phyloP scores from a whole-genome alignment of 2,113 vertebrate genomes.

The Psittacula cyanocephala region DNA sequence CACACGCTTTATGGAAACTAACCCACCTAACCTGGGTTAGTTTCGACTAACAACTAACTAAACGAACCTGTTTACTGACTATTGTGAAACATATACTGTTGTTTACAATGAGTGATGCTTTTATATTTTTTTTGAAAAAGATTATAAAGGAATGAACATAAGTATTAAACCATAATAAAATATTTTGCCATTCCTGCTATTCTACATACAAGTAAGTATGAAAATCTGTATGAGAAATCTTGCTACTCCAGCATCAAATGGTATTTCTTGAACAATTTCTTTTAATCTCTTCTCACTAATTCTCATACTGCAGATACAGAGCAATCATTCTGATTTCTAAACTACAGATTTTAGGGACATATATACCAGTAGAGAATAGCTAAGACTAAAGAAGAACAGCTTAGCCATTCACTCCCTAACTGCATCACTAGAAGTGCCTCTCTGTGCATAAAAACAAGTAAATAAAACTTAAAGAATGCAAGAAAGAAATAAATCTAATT shows the following conservation, averaged over 20 bases:
- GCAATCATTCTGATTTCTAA: not conserved
- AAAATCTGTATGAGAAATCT: not conserved
- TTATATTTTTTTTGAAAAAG: not conserved
- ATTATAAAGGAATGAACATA: not conserved
- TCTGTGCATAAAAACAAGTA: not conserved
- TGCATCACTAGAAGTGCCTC: not conserved
- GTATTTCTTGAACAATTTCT: not conserved
- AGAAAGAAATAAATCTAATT: not conserved
- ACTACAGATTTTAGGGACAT: not conserved
- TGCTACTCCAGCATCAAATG: not conserved
- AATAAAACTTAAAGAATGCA: not conserved
- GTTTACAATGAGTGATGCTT: not conserved
- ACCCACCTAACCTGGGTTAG: not conserved
- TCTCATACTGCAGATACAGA: not conserved
- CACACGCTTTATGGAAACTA: not conserved
- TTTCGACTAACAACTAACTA: not conserved
- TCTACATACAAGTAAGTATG: not conserved
- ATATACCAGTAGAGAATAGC: not conserved
- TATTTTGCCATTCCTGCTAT: not conserved
- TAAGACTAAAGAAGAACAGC: not conserved
- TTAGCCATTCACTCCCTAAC: not conserved
- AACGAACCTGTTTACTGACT: not conserved
- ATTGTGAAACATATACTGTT: not conserved
- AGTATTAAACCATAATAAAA: not conserved
- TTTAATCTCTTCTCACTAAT: not conserved